Base-by-base conservation (phyloP, 37 sponge, comb jelly and placozoan genomes). In the Cladorhizidae sp. region DNA sequence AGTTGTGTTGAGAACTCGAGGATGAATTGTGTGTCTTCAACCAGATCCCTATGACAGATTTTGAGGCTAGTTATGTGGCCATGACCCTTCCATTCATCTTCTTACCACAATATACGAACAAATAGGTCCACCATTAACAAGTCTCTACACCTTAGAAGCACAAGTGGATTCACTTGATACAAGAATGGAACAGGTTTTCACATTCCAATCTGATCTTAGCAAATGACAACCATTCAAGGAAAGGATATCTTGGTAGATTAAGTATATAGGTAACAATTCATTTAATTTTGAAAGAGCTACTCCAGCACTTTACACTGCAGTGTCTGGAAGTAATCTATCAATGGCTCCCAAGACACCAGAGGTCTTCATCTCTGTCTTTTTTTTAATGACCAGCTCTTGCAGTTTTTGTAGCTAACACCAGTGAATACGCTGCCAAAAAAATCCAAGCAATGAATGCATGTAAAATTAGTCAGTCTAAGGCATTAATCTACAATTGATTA, bases 1-100 rank as follows among this genome's bases (percentile, higher is more conserved):
- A 38, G 69, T 96, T 35, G 75, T 87, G 15, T n/a, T 63, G 89
- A 21, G 97, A 96, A 56, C 77, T 96, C 25, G 80, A 82, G 45
- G 86, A 63, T 22, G 97, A 93, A 0, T 77, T 96, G 0, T 96
- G 86, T 68, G 86, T 96, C 7, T 96, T 96, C 83, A 87, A 96
- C 49, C 89, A 93, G 68, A 38, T 82, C 0, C 97, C 97, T 33
- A 64, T 43, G 21, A 75, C 90, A 37, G 26, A 32, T 7, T 85
- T 96, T 35, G 88, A 84, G 33, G 36, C 85, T 15, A 90, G 88
- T 69, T 74, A 87, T 72, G 94, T 93, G 58, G 57, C 72, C 31
- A 89, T 74, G 55, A 77, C 85, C 28, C 29, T 54, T 45, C 40
- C 42, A 93, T 32, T 86, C 97, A 1, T 86, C 91, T 0, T 91